phyloP scores from a whole-genome alignment of 2,797 vertebrate species.

The Eptatretus atami region DNA sequence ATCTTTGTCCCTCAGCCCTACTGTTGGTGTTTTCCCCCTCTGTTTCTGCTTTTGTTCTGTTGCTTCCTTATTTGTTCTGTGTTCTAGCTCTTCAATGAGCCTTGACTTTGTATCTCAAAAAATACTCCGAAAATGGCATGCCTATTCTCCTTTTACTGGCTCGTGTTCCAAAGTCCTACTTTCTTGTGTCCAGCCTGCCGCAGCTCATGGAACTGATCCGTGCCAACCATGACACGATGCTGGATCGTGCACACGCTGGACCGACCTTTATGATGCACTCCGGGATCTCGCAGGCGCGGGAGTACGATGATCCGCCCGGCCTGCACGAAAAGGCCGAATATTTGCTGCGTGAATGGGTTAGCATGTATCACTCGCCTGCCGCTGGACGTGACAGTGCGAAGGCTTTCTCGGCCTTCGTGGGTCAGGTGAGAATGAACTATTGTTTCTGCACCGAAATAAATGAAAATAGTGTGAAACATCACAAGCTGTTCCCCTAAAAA shows the following conservation, averaged over 20 bases:
- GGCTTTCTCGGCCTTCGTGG: constrained; percentile 96
- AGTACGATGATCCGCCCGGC: constrained; percentile 88
- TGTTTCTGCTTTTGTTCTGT: too few species aligned
- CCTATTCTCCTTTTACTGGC: too few species aligned
- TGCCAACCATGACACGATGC: constrained; percentile 97
- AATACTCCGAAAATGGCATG: too few species aligned
- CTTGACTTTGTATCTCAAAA: too few species aligned
- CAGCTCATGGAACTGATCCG: constrained; percentile 96
- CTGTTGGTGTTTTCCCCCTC: too few species aligned
- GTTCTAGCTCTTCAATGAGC: too few species aligned
- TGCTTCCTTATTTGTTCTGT: too few species aligned
- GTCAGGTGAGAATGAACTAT: constrained; percentile 43
- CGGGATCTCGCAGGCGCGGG: constrained; percentile 89
- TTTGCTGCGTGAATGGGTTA: constrained; percentile 90
- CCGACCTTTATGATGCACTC: constrained; percentile 99
- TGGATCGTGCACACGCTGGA: constrained; percentile 79
- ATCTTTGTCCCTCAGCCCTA: too few species aligned
- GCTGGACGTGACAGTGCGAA: constrained; percentile 95
- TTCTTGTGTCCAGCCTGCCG: constrained; percentile 28
- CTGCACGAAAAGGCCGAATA: constrained; percentile 94
- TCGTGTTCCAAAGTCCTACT: background rate
- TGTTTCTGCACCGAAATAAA: background rate
- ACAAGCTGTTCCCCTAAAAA: too few species aligned
- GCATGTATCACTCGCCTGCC: constrained; percentile 89
- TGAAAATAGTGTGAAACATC: too few species aligned